Conservation (phyloP, 2,888 invertebrate genomes). For the Boloria selene region DNA sequence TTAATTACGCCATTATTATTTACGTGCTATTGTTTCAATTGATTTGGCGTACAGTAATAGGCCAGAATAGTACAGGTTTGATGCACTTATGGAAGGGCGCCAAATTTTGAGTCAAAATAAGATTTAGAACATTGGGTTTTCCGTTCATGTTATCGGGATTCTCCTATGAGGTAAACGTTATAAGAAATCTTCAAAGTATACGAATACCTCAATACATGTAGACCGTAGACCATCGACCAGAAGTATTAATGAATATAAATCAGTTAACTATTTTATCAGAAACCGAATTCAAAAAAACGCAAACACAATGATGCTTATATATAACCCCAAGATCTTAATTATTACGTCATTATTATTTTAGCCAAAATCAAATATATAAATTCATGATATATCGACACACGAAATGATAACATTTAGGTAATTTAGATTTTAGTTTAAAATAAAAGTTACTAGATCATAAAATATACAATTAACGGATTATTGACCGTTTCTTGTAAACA, state of each 20-base stretch:
- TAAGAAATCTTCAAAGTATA: neutral
- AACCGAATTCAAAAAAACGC: too few relatives aligned
- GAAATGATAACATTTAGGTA: too few relatives aligned
- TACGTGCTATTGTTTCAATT: conserved; percentile 29
- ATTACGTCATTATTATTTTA: too few relatives aligned
- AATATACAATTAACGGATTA: too few relatives aligned
- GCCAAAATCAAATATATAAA: too few relatives aligned
- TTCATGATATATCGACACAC: too few relatives aligned
- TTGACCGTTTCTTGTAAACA: too few relatives aligned
- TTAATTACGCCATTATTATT: conserved; percentile 30
- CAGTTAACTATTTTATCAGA: neutral
- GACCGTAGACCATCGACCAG: neutral
- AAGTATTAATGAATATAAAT: neutral
- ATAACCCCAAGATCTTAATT: too few relatives aligned
- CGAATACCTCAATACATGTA: neutral
- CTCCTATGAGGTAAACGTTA: conserved; percentile 6
- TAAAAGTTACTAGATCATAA: too few relatives aligned
- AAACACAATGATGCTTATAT: too few relatives aligned
- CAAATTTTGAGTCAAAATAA: conserved; percentile 17
- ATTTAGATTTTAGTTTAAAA: too few relatives aligned
- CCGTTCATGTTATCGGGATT: conserved; percentile 9
- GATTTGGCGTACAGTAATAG: conserved; percentile 8
- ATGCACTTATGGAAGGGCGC: conserved; percentile 14
- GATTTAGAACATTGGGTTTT: conserved; percentile 22
- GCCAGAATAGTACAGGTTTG: too few relatives aligned